These are phyloP conservation scores for Boloria euphrosyne DNA, from an alignment of 2,888 invertebrate species.

Conservation along the genomic window DNA sequence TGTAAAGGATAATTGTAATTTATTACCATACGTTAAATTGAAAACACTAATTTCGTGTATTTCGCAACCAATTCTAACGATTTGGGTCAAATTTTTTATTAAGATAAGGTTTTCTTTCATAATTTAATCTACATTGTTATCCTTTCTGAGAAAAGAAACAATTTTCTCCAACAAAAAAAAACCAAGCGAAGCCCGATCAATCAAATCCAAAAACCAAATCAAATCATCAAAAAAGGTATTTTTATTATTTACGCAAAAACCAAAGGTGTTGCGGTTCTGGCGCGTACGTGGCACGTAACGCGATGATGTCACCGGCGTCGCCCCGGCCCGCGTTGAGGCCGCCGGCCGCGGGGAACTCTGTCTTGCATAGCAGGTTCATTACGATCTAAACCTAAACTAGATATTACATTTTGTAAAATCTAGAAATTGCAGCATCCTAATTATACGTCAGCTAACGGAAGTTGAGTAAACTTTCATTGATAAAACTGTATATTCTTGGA, in stretches of 20 bases:
- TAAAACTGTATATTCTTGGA: too few relatives aligned
- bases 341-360: conserved; percentile 27
- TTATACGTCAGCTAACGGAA: conserved; percentile 5
- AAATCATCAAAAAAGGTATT: too few relatives aligned
- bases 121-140: too few relatives aligned
- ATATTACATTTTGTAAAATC: conserved; percentile 14
- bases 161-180: background rate
- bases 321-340: conserved; percentile 41
- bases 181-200: background rate
- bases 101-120: too few relatives aligned
- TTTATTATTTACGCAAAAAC: background rate
- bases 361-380: conserved; percentile 14
- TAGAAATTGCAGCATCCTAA: conserved; percentile 12
- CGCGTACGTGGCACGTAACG: conserved; percentile 52
- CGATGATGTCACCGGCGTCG: conserved; percentile 63
- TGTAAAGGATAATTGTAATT: too few relatives aligned
- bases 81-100: too few relatives aligned
- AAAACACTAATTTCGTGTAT: too few relatives aligned
- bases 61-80: too few relatives aligned
- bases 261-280: conserved; percentile 51
- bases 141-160: too few relatives aligned
- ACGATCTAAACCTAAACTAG: conserved; percentile 7
- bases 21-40: too few relatives aligned
- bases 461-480: background rate
- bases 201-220: too few relatives aligned